Evolutionary conservation across 2,797 vertebrate species (phyloP), one percentile per base, ranked within the genome.

Genomic region (Orestias chungarensis): DNA sequence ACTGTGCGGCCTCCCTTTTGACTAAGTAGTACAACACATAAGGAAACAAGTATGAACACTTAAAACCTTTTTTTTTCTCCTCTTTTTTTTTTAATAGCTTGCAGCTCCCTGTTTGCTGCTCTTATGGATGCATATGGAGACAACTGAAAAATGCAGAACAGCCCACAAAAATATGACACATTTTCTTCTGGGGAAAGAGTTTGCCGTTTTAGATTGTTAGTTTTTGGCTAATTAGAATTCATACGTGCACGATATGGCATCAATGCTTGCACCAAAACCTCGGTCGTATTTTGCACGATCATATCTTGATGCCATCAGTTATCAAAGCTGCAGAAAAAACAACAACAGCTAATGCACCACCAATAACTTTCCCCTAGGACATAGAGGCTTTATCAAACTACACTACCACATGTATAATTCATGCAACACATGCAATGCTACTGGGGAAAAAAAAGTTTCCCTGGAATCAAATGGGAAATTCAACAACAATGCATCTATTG

Each of bases 381-480:
- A 15, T 46, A 59, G 43, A 25, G 66, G 46, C 73, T 80, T 76
- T 43, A 83, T 57, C 84, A 74, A 66, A 68, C 64, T 43, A 67
- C 80, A 81, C 73, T 75, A 42, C 35, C 78, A 25, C 77, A n/a
- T n/a, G 12, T 69, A 59, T 42, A 25, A 59, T 23, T 59, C 55
- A 23, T 35, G 31, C 31, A 59, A 31, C 55, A 59, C 55, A 59
- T 59, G 55, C 1, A 23, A 29, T 35, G 31, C 55, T 31, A 59
- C 18, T 33, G 20, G 52, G 20, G 52, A 8, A 31, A 35, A 57
- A n/a, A 89, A 87, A 62, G 76, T 73, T 64, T 83, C 85, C 84
- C 64, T 15, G 1, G 54, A 80, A 73, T 83, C 71, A 89, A 83
- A 82, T 71, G 75, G 85, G 81, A 83, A 88, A 86, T 85, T 86